Evolutionary conservation across 2,797 vertebrate genomes (phyloP).

Genomic region (Sebastes paucispinis): DNA sequence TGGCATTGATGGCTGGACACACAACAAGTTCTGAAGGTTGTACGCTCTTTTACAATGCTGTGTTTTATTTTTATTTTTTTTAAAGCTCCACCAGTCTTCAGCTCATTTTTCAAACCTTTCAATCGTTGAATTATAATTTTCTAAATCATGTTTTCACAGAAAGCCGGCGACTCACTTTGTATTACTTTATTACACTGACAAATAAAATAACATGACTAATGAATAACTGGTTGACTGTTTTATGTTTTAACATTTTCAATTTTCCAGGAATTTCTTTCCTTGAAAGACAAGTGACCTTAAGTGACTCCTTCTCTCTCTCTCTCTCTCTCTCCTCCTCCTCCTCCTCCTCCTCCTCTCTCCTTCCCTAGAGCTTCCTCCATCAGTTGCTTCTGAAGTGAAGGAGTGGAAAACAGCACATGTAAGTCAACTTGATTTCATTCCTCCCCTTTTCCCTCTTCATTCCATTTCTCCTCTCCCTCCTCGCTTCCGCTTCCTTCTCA

Average conservation of each 20-base stretch:
- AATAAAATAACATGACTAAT: not conserved
- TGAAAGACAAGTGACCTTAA: conserved; percentile 10
- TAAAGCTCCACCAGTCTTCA: not conserved
- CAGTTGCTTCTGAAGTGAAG: conserved; percentile 20
- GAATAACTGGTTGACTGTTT: not conserved
- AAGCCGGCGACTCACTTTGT: not conserved
- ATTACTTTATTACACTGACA: not conserved
- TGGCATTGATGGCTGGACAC: not conserved
- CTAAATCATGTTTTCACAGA: not conserved
- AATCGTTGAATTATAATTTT: not conserved
- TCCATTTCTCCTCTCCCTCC: not conserved
- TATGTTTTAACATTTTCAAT: not conserved
- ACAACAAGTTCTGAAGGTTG: not conserved
- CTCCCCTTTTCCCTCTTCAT: not conserved
- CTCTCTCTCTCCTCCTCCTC: not conserved
- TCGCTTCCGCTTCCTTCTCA: too few species aligned
- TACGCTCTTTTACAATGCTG: not conserved
- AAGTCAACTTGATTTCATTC: conserved; percentile 38
- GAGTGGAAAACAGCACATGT: conserved; percentile 51
- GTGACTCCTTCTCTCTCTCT: conserved; percentile 17
- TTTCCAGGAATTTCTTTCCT: not conserved
- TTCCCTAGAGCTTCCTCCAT: conserved; percentile 21
- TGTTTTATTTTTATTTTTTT: not conserved
- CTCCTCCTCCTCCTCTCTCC: not conserved
- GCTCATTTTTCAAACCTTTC: not conserved